A percentile compares a stretch with the other conserved stretches of the same genome.
These are phyloP conservation scores for Phaethornis superciliosus DNA, from an alignment of 2,113 vertebrate genomes.

Conservation along the genomic window DNA sequence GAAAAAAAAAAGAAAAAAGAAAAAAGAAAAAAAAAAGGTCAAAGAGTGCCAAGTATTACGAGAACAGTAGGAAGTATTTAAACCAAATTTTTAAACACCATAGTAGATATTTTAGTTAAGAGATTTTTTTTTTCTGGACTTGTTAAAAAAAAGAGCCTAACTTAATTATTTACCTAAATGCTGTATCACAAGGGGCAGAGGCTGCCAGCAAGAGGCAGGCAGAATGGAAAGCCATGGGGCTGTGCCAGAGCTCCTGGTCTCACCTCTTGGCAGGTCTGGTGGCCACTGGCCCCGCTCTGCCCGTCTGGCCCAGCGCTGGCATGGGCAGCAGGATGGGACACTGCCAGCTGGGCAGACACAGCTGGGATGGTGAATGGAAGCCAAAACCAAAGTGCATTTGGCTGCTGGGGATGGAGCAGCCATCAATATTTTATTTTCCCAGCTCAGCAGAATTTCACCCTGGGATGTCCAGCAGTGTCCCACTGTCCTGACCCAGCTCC, in stretches of 20 bases:
- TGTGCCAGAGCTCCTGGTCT: background rate
- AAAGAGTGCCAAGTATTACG: background rate
- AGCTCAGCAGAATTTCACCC: background rate
- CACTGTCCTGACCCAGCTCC: background rate
- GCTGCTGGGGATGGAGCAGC: background rate
- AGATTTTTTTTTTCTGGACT: background rate
- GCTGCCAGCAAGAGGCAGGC: background rate
- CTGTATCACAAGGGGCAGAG: accelerated
- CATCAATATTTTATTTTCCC: background rate
- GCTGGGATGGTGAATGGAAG: background rate
- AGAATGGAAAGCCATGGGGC: background rate
- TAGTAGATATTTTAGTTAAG: background rate
- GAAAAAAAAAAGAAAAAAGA: background rate
- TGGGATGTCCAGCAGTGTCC: background rate
- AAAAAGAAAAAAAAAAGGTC: background rate
- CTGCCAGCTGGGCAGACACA: background rate
- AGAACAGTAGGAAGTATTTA: background rate
- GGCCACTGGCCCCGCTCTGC: background rate
- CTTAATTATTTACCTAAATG: background rate
- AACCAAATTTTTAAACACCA: background rate
- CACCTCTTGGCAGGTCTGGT: accelerated
- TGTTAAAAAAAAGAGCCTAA: background rate
- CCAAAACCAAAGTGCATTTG: background rate
- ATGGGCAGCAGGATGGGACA: background rate
- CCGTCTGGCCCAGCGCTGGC: background rate